Evolutionary conservation across 2,888 invertebrate genomes (phyloP).

Genomic region (Pterostichus madidus): DNA sequence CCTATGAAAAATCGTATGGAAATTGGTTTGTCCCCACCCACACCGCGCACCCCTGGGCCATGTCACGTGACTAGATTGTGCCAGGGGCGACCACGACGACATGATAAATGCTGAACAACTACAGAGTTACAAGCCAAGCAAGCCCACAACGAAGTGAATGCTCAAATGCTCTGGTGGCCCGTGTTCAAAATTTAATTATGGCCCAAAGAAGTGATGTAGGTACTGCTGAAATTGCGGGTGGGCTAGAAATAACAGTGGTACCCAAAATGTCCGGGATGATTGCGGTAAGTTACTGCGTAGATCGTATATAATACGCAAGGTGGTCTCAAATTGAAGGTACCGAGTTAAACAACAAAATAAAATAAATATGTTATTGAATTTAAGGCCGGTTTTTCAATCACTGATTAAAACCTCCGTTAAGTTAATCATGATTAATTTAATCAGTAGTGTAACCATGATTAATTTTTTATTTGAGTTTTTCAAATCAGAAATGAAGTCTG

Average conservation of each 20-base stretch:
- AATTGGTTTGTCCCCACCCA: conserved; percentile 24
- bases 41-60: background rate
- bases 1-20: conserved; percentile 38
- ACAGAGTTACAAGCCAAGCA: background rate
- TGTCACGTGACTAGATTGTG: conserved; percentile 41
- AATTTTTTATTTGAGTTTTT: too few species aligned
- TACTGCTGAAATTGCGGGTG: conserved; percentile 14
- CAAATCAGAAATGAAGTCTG: too few species aligned
- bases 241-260: background rate
- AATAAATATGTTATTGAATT: too few species aligned
- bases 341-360: too few species aligned
- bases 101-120: conserved; percentile 45
- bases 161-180: conserved; percentile 1
- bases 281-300: background rate
- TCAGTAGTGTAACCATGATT: too few species aligned
- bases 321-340: too few species aligned
- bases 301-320: too few species aligned
- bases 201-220: conserved; percentile 23
- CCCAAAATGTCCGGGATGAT: background rate
- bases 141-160: background rate
- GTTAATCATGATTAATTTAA: too few species aligned
- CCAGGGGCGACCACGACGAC: conserved; percentile 28
- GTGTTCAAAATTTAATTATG: conserved; percentile 51
- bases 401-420: too few species aligned
- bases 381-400: too few species aligned